Evolutionary conservation across 2,797 vertebrate species (phyloP).

Genomic region (Phrynocephalus vlangalii): DNA sequence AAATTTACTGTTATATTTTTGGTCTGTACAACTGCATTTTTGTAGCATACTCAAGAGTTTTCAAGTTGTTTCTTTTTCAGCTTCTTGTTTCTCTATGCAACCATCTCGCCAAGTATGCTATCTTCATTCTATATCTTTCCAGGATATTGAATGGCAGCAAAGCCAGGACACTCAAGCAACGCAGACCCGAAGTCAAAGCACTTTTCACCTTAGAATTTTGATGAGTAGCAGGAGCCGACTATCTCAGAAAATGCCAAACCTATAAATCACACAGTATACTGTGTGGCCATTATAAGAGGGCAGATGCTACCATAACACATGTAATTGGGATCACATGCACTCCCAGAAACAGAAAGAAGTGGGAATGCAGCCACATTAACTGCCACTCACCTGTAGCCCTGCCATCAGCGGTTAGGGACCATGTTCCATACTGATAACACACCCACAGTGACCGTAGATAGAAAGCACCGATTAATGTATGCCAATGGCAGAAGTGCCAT

Average conservation of each 20-base stretch:
- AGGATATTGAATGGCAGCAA: neutral
- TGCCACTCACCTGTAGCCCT: neutral
- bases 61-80: neutral
- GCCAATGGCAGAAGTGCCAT: neutral
- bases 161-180: no score
- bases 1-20: neutral
- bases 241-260: neutral
- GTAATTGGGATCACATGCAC: neutral
- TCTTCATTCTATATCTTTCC: neutral
- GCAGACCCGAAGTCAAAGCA: neutral
- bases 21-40: neutral
- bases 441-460: neutral
- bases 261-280: neutral
- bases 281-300: neutral
- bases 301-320: neutral
- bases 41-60: neutral
- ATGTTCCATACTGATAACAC: neutral
- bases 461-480: neutral
- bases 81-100: neutral
- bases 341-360: neutral
- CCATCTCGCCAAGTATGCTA: neutral
- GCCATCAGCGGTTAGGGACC: neutral
- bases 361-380: neutral
- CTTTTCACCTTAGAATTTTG: neutral
- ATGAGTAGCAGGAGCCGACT: neutral